phyloP scores from a whole-genome alignment of 2,797 vertebrate genomes.

The Hypotaenidia okinawae region DNA sequence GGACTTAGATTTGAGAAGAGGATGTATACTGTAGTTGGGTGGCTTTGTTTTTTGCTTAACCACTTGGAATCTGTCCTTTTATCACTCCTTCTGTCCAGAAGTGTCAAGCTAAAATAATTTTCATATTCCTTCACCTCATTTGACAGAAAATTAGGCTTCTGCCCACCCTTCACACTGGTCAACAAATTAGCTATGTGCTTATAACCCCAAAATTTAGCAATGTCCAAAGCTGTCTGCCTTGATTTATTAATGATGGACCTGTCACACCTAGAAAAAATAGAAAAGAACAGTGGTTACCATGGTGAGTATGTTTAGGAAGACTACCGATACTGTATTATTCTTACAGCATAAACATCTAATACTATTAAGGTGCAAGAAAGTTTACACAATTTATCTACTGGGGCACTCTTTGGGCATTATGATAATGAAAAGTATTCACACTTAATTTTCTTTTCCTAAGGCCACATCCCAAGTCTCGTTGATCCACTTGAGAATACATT shows the following conservation, averaged over 20 bases:
- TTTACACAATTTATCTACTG: not conserved
- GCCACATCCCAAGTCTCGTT: not conserved
- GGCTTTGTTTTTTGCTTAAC: conserved; percentile 81
- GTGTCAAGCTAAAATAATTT: conserved; percentile 88
- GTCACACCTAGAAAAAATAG: conserved; percentile 81
- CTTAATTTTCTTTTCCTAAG: not conserved
- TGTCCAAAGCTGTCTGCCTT: conserved; percentile 89
- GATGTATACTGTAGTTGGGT: conserved; percentile 84
- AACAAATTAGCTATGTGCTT: conserved; percentile 85
- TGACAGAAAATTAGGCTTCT: conserved; percentile 68
- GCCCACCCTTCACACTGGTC: conserved; percentile 51
- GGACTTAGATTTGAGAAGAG: conserved; percentile 89
- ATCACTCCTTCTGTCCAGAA: conserved; percentile 86
- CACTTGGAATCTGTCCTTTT: conserved; percentile 86
- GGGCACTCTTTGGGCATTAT: not conserved
- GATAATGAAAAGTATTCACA: not conserved
- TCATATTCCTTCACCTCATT: conserved; percentile 67
- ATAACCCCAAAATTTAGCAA: conserved; percentile 94
- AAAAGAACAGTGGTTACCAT: not conserved
- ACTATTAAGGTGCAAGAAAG: not conserved
- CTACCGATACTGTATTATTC: not conserved
- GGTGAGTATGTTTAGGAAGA: not conserved
- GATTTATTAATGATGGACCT: conserved; percentile 84
- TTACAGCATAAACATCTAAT: not conserved
- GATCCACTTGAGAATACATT: not conserved